These are phyloP conservation scores for Actinemys pallida DNA, from an alignment of 2,113 vertebrate species.

Conservation along the genomic window DNA sequence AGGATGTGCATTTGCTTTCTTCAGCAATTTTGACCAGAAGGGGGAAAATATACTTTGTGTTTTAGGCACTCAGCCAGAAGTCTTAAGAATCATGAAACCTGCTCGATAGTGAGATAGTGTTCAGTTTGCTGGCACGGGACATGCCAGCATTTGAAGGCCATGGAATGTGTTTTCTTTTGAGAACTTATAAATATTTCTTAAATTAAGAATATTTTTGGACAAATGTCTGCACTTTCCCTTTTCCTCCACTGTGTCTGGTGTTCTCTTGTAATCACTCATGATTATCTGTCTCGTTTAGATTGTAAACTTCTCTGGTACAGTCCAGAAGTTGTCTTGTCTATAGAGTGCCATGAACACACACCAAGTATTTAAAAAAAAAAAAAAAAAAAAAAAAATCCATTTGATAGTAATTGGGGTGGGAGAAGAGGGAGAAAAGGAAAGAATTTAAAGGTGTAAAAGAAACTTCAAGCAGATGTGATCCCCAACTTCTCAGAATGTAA, in stretches of 20 bases:
- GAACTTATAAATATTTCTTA: background rate
- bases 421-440: background rate
- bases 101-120: background rate
- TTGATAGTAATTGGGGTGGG: background rate
- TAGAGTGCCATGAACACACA: background rate
- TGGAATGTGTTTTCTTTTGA: background rate
- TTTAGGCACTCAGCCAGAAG: background rate
- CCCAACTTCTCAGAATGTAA: background rate
- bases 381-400: background rate
- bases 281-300: background rate
- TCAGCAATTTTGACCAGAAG: background rate
- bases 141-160: background rate
- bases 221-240: background rate
- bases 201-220: background rate
- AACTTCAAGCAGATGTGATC: background rate
- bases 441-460: background rate
- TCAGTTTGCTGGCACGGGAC: background rate
- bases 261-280: background rate
- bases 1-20: background rate
- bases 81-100: background rate
- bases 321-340: background rate
- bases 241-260: background rate
- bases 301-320: background rate
- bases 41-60: background rate
- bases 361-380: background rate